Evolutionary conservation across 2,888 invertebrate genomes (phyloP), one percentile per base, ranked within the genome.

Genomic region (Hypselothyrea guttata): DNA sequence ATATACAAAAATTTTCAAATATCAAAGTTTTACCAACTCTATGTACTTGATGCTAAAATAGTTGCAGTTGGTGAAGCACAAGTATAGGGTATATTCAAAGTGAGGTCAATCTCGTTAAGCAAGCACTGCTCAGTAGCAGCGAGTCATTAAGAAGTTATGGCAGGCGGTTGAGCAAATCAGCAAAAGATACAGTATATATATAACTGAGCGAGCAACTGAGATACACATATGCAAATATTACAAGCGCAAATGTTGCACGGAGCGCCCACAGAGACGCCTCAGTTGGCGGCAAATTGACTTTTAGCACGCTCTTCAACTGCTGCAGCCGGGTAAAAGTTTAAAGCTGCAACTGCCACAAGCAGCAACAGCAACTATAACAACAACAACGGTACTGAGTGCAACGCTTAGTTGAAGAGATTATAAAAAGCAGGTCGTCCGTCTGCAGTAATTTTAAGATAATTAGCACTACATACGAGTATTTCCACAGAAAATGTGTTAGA

Each of bases 251-350:
- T 41, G 42, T 47, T 58, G 35, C 11, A 18, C 31, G 42, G 49
- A 30, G 35, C 47, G 38, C 33, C 48, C 15, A 28, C 46, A 52
- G 33, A 42, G 38, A 41, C 61, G 44, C 45, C 31, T 34, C 31
- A 40, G 37, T 52, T 47, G 7, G 30, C 52, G 58, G 47, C 46
- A 63, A 78, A 78, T 78, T 75, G 79, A 61, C 69, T 73, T 63
- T 69, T 44, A 73, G 62, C 83, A 82, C 76, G 83, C 73, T 78
- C 58, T 75, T 73, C 59, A 66, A 60, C 52, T 60, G 60, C 52
- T 60, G 60, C 75, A 54, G 42, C 56, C 51, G 18, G 58, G 63
- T 37, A 58, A 71, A 65, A 46, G 61, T 55, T 65, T 52, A 66
- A 65, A 53, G 49, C 40, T 46, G 42, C 48, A 44, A 37, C 44